phyloP scores from a whole-genome alignment of 2,797 vertebrate genomes.

The Brotogeris chrysoptera region DNA sequence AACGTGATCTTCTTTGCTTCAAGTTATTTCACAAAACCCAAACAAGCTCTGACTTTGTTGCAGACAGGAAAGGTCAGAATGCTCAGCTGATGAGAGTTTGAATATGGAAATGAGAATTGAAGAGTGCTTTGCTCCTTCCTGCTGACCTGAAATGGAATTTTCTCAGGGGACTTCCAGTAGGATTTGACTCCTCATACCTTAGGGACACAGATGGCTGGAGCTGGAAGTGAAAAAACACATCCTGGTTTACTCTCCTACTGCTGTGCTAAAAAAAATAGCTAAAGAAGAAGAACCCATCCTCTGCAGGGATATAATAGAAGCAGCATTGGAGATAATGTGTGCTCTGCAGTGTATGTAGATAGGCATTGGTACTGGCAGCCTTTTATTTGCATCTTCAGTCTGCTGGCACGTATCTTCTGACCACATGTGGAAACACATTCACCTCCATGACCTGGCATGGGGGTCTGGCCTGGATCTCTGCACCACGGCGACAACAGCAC shows the following conservation, averaged over 20 bases:
- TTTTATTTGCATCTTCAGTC: neutral
- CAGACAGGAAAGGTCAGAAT: neutral
- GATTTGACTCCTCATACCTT: neutral
- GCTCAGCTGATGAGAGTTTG: neutral
- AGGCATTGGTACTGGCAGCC: neutral
- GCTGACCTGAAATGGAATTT: neutral
- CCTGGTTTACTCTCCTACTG: neutral
- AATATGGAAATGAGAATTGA: neutral
- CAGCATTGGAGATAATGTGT: accelerated
- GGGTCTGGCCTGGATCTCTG: neutral
- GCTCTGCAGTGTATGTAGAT: neutral
- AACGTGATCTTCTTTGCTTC: neutral
- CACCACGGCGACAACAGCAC: neutral
- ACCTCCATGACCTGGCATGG: accelerated
- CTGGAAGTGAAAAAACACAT: neutral
- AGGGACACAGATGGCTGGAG: neutral
- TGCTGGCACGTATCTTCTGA: neutral
- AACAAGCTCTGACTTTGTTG: neutral
- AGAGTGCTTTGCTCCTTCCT: neutral
- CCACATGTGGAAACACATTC: neutral
- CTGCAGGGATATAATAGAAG: neutral
- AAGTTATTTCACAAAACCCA: neutral
- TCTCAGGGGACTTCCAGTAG: neutral
- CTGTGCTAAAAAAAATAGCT: neutral
- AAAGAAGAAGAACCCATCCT: neutral